Percentiles rank a stretch among this genome's conserved stretches.
Evolutionary conservation across 2,797 vertebrate genomes (phyloP).

Genomic region (Melanotaenia boesemani): DNA sequence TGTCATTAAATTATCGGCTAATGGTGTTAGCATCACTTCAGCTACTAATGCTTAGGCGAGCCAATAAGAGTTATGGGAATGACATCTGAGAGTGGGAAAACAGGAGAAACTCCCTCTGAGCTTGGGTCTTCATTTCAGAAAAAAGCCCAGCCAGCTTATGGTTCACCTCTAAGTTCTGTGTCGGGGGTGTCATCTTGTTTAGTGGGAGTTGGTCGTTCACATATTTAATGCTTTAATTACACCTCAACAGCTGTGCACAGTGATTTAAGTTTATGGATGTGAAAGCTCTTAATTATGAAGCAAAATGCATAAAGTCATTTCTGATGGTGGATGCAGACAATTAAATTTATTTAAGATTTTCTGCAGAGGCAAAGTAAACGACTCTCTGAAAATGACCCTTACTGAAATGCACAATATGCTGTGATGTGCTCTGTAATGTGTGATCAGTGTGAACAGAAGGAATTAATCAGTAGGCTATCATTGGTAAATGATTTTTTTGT

Average conservation of each 20-base stretch:
- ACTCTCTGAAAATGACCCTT: slow-evolving; percentile 80
- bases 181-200: slow-evolving; percentile 83
- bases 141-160: slow-evolving; percentile 49
- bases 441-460: slow-evolving; percentile 60
- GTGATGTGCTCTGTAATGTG: slow-evolving; percentile 72
- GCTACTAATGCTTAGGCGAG: slow-evolving; percentile 62
- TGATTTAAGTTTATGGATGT: slow-evolving; percentile 90
- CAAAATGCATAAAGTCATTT: slow-evolving; percentile 88
- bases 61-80: slow-evolving; percentile 70
- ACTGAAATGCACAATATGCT: slow-evolving; percentile 72
- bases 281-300: slow-evolving; percentile 89
- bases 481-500: slow-evolving; percentile 40
- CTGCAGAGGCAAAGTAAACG: slow-evolving; percentile 78
- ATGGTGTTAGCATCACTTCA: slow-evolving; percentile 79
- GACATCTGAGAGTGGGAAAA: slow-evolving; percentile 66
- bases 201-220: slow-evolving; percentile 86
- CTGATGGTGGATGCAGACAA: slow-evolving; percentile 88
- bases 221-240: slow-evolving; percentile 90
- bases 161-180: slow-evolving; percentile 80
- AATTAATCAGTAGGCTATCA: slow-evolving; percentile 63
- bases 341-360: slow-evolving; percentile 90
- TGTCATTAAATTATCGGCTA: slow-evolving; percentile 82
- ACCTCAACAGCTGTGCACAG: slow-evolving; percentile 88
- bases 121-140: slow-evolving; percentile 37
- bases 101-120: slow-evolving; percentile 38